Base-by-base conservation (phyloP, 2,113 vertebrate genomes). In the Scopus umbretta region DNA sequence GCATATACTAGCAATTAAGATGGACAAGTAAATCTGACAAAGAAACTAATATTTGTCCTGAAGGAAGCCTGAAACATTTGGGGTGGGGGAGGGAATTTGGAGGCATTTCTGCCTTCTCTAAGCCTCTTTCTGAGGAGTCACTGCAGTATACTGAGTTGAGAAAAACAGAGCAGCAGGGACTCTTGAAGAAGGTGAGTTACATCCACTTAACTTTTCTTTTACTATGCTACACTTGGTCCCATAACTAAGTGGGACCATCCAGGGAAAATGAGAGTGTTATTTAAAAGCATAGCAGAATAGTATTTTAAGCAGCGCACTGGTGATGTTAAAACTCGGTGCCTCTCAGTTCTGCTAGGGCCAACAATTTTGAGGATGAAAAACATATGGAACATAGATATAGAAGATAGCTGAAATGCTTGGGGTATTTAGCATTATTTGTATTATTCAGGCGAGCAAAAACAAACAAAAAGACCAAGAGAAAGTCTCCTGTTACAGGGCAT, bases 311-410 rank as follows among this genome's bases (percentile, higher is more conserved):
- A 89, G 29, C 47, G 16, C 53, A 26, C 42, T 75, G 65, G 61
- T 68, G 62, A 68, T 70, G 42, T 79, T 94, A 84, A 95, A 91
- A 94, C n/a, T 73, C 0, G 1, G 52, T 88, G 76, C 82, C 56
- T 90, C 72, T 88, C 62, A 38, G 3, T 89, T 92, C 73, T 92
- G 83, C 73, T 94, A 91, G 38, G 50, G 29, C 76, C 1, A 94
- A 83, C 75, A 80, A 59, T 93, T 93, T 84, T 75, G 53, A 91
- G 86, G 91, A 96, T 92, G 94, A 79, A 87, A 96, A 96, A 71
- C 93, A 96, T 92, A 91, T 93, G 92, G 90, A 62, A 86, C 55
- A 47, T 85, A 95, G 90, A 86, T 94, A 52, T 1, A 83, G 53
- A 66, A 91, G 78, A 95, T 79, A 93, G 75, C 70, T 34, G 23